A percentile compares a stretch with the other conserved stretches of the same genome.
Evolutionary conservation across 2,888 invertebrate species (phyloP).

Genomic region (Sylvicola fuscatus): DNA sequence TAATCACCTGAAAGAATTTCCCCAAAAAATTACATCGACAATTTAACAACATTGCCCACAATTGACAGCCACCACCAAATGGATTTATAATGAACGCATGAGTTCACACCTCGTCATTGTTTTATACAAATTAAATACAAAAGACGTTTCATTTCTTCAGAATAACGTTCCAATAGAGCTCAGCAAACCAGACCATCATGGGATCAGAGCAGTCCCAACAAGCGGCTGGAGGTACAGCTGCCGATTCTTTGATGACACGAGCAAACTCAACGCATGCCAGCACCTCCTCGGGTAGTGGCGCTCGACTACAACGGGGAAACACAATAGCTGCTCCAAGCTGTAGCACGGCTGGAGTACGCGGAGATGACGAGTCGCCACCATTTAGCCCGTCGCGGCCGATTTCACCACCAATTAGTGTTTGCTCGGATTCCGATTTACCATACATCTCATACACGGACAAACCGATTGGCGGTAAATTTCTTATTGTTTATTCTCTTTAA

Average conservation of each 20-base stretch:
- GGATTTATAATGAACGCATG: too few relatives aligned
- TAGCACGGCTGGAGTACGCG: constrained; percentile 11
- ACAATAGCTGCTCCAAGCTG: constrained; percentile 28
- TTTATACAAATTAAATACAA: too few relatives aligned
- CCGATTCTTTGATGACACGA: background rate
- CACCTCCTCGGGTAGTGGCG: constrained; percentile 10
- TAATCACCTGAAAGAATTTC: too few relatives aligned
- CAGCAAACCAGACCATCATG: constrained; percentile 18
- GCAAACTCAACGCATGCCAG: background rate
- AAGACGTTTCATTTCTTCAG: too few relatives aligned
- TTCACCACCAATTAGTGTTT: constrained; percentile 73
- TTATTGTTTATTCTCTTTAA: constrained; percentile 1
- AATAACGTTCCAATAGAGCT: too few relatives aligned
- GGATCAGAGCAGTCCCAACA: constrained; percentile 42
- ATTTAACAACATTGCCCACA: too few relatives aligned
- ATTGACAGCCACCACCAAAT: too few relatives aligned
- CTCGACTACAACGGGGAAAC: constrained; percentile 27
- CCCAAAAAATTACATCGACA: too few relatives aligned
- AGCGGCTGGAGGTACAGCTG: constrained; percentile 4
- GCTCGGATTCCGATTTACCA: constrained; percentile 73
- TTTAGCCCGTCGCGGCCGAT: constrained; percentile 28
- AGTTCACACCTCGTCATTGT: too few relatives aligned
- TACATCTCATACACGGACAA: constrained; percentile 82
- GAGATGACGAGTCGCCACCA: constrained; percentile 17
- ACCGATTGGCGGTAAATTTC: constrained; percentile 53